A percentile compares a stretch with the other conserved stretches of the same genome.
Conservation (phyloP, 2,113 vertebrate genomes). For the Passer domesticus region DNA sequence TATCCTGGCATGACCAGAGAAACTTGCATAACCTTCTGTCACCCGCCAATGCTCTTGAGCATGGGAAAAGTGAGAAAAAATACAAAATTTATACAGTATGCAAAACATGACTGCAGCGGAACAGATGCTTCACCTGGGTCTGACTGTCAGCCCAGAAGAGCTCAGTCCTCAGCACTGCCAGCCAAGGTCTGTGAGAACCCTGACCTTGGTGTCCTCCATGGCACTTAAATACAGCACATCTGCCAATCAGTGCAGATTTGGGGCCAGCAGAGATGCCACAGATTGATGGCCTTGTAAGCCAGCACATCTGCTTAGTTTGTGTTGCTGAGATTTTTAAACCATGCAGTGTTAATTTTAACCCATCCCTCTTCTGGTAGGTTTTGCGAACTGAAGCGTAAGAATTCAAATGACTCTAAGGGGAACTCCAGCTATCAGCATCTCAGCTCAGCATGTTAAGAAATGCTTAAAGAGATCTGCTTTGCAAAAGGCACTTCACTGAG, state of each 20-base stretch:
- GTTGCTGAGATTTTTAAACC: neutral
- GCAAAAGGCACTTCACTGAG: neutral
- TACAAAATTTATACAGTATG: neutral
- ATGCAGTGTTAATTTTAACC: neutral
- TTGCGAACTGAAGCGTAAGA: neutral
- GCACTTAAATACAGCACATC: neutral
- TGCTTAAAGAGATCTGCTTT: neutral
- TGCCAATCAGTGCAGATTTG: neutral
- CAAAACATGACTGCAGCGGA: neutral
- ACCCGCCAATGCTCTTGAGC: neutral
- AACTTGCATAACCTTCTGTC: neutral
- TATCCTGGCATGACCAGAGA: neutral
- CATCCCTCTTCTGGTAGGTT: neutral
- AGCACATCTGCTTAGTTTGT: neutral
- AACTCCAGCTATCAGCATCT: neutral
- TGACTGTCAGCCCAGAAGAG: neutral
- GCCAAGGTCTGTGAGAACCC: neutral
- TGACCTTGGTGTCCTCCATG: accelerated
- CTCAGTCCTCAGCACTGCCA: neutral
- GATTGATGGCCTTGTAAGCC: neutral
- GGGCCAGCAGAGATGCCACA: neutral
- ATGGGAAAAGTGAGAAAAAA: neutral
- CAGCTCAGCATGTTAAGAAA: neutral
- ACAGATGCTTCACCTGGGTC: neutral
- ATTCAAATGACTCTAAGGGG: neutral